phyloP scores from a whole-genome alignment of 2,797 vertebrate genomes.

The Rhynchotus rufescens region DNA sequence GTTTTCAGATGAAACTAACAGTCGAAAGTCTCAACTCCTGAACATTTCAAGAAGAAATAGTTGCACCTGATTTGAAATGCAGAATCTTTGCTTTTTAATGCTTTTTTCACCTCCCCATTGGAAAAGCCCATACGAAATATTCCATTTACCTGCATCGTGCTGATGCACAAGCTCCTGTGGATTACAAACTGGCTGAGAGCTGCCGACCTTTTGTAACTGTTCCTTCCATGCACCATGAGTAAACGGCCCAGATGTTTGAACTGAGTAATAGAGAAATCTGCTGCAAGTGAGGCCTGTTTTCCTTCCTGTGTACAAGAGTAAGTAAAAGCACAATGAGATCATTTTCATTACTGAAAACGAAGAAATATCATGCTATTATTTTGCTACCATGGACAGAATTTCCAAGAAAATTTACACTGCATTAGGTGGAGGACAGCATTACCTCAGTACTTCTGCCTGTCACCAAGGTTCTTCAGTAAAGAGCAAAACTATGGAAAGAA shows the following conservation, averaged over 20 bases:
- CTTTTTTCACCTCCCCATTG: neutral
- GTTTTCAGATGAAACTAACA: neutral
- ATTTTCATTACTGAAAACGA: neutral
- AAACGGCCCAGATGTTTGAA: conserved; percentile 95
- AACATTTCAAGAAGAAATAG: neutral
- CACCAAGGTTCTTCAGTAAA: neutral
- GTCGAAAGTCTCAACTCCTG: neutral
- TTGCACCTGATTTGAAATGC: neutral
- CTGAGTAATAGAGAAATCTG: conserved; percentile 97
- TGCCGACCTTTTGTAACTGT: conserved; percentile 97
- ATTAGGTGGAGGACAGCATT: neutral
- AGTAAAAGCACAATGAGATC: neutral
- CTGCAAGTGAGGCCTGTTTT: conserved; percentile 95
- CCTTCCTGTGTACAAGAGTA: conserved; percentile 86
- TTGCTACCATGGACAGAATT: neutral
- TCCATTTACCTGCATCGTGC: conserved; percentile 94
- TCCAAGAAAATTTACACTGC: neutral
- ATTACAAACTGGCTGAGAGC: conserved; percentile 99
- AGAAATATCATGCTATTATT: neutral
- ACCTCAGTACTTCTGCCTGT: conserved; percentile 39
- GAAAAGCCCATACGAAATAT: neutral
- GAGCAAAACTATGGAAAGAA: conserved; percentile 17
- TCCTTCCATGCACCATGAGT: conserved; percentile 97
- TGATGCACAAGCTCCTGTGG: conserved; percentile 97
- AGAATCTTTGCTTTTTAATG: neutral